Conservation (phyloP, 2,888 invertebrate genomes). For the Hoplodrina blanda region DNA sequence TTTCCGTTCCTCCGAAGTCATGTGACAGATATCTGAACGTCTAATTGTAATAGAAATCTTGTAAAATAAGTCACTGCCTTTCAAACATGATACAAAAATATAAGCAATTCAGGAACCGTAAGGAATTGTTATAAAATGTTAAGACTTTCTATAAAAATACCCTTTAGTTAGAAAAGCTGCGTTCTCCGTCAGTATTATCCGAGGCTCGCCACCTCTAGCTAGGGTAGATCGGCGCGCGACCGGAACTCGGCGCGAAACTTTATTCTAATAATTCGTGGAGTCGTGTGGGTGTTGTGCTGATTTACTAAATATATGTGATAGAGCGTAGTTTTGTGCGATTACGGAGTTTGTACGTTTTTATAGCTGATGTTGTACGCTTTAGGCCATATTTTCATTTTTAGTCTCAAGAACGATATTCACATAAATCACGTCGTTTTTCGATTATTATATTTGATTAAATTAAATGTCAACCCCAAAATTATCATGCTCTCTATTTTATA, state of each 20-base stretch:
- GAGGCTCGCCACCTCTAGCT: slow-evolving; percentile 59
- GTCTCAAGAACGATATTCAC: slow-evolving; percentile 20
- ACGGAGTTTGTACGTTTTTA: slow-evolving; percentile 53
- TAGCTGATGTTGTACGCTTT: slow-evolving; percentile 57
- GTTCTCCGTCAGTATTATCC: slow-evolving; percentile 53
- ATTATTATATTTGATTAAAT: slow-evolving; percentile 43
- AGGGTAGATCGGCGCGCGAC: slow-evolving; percentile 39
- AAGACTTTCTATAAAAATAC: slow-evolving; percentile 29
- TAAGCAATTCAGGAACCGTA: slow-evolving; percentile 13
- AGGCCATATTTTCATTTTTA: slow-evolving; percentile 45
- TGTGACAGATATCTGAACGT: slow-evolving; percentile 1
- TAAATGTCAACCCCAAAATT: slow-evolving; percentile 52
- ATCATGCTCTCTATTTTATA: slow-evolving; percentile 57
- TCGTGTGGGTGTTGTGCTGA: slow-evolving; percentile 57
- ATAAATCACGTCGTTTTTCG: slow-evolving; percentile 26
- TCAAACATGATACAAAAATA: slow-evolving; percentile 11
- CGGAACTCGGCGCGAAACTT: slow-evolving; percentile 28
- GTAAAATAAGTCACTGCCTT: slow-evolving; percentile 11
- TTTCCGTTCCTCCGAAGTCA: slow-evolving; percentile 11
- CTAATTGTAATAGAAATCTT: slow-evolving; percentile 9
- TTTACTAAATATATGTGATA: slow-evolving; percentile 60
- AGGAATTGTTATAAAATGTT: slow-evolving; percentile 17
- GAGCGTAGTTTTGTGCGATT: slow-evolving; percentile 52
- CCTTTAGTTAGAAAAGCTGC: slow-evolving; percentile 29
- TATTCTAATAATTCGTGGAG: slow-evolving; percentile 48